Conservation (phyloP, 2,113 vertebrate genomes). For the Morphnarchus princeps region DNA sequence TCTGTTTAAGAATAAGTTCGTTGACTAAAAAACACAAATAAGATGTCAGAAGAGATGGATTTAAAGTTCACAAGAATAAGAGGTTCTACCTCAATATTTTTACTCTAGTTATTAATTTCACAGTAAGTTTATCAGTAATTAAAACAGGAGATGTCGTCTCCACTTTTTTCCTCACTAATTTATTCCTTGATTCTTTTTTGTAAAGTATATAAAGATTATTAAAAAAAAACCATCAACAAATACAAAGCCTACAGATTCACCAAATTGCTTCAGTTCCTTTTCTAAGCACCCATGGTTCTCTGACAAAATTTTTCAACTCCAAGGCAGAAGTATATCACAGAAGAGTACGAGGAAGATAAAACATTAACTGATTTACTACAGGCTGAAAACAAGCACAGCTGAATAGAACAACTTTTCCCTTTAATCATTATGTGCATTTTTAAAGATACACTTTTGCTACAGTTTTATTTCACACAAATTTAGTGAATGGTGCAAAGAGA, state of each 20-base stretch:
- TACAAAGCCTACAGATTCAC: neutral
- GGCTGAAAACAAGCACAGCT: neutral
- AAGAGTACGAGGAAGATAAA: neutral
- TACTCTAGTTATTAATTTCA: neutral
- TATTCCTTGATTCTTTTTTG: neutral
- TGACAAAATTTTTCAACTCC: neutral
- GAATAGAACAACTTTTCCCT: neutral
- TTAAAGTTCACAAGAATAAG: neutral
- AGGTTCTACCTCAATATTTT: neutral
- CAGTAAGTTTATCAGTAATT: neutral
- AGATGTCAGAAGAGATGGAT: neutral
- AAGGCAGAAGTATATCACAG: neutral
- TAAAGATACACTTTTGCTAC: neutral
- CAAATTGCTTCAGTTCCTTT: neutral
- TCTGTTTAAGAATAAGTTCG: constrained; percentile 98
- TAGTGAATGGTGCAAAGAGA: neutral
- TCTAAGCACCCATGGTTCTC: neutral
- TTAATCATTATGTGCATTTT: neutral
- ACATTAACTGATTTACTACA: neutral
- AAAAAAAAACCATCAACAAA: neutral
- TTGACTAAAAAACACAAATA: constrained; percentile 81
- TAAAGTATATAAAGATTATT: neutral
- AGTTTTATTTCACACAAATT: neutral
- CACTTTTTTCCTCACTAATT: neutral
- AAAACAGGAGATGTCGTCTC: neutral